Percentiles rank a stretch among this genome's conserved stretches.
phyloP scores from a whole-genome alignment of 2,113 vertebrate species.

The Etheostoma cragini region DNA sequence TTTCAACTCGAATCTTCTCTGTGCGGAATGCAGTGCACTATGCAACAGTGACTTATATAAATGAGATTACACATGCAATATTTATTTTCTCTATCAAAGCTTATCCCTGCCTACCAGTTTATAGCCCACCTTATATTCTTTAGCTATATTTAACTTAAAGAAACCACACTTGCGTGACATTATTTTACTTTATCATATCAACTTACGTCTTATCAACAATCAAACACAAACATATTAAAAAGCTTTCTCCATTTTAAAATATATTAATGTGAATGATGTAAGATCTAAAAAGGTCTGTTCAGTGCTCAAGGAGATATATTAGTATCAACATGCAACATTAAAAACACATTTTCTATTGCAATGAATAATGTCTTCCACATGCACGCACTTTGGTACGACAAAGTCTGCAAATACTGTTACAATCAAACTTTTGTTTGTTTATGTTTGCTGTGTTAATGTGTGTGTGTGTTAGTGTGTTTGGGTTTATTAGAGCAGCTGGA shows the following conservation, averaged over 20 bases:
- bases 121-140: slow-evolving; percentile 8
- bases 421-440: slow-evolving; percentile 3
- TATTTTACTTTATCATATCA: slow-evolving; percentile 8
- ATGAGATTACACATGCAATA: slow-evolving; percentile 58
- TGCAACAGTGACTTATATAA: slow-evolving; percentile 21
- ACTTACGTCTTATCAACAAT: slow-evolving; percentile 41
- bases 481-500: slow-evolving; percentile 43
- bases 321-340: neutral
- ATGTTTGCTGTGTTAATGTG: slow-evolving; percentile 2
- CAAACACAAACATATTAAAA: slow-evolving; percentile 29
- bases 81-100: slow-evolving; percentile 36
- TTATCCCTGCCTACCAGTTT: neutral
- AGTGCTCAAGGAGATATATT: neutral
- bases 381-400: neutral
- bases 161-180: slow-evolving; percentile 13
- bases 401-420: neutral
- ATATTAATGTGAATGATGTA: slow-evolving; percentile 19
- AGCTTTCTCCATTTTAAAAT: slow-evolving; percentile 12
- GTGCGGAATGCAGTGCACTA: neutral
- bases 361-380: neutral
- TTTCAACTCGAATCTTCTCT: slow-evolving; percentile 15
- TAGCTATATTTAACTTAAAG: neutral
- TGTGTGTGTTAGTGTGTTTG: neutral
- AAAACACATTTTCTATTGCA: neutral
- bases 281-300: slow-evolving; percentile 36